These are phyloP conservation scores for Virgularia gustaviana DNA, from an alignment of 92 coral and sea anemone species.

Conservation along the genomic window DNA sequence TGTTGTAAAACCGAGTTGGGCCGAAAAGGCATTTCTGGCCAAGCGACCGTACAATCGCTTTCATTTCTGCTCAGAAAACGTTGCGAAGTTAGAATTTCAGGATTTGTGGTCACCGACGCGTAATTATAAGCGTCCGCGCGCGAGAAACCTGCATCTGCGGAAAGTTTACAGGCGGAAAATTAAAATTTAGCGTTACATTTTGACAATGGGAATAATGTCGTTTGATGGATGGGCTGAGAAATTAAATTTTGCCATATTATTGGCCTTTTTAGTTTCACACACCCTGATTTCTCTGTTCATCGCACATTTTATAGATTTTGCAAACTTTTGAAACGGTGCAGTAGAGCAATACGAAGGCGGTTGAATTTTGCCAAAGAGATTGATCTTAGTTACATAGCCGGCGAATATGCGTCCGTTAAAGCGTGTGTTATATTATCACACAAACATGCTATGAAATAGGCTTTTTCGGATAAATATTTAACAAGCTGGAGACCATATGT, in stretches of 20 bases:
- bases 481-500: constrained; percentile 44
- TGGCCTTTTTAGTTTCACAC: no score
- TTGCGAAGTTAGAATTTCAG: no score
- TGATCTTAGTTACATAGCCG: not conserved
- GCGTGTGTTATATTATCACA: constrained; percentile 31
- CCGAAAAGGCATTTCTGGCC: no score
- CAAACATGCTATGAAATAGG: constrained; percentile 21
- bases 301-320: no score
- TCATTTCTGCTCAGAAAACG: no score
- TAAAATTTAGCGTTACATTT: constrained; percentile 19
- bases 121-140: not conserved
- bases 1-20: no score
- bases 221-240: not conserved
- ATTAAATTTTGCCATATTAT: no score
- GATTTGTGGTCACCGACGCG: not conserved
- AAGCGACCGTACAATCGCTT: no score
- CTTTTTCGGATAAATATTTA: constrained; percentile 41
- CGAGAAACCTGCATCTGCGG: constrained; percentile 3
- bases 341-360: not conserved
- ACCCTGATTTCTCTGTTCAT: no score
- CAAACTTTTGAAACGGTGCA: no score
- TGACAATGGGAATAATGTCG: constrained; percentile 16
- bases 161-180: not conserved
- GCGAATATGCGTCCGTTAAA: no score
- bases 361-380: no score